phyloP scores from a whole-genome alignment of 1,140 invertebrate genomes.

The Ceratina australensis region DNA sequence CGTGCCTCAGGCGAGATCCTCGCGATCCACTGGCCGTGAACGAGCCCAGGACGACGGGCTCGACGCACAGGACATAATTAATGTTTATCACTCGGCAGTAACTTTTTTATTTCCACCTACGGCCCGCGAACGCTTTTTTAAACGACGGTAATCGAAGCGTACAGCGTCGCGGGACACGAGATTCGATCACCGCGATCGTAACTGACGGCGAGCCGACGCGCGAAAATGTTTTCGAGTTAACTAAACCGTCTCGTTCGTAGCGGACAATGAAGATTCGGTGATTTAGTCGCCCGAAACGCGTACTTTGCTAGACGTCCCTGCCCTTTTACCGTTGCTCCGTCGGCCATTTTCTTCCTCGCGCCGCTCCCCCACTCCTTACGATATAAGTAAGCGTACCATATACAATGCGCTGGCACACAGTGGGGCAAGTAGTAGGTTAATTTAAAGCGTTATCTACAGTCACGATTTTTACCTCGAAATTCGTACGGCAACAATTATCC shows the following conservation, averaged over 20 bases:
- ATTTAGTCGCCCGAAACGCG: slow-evolving; percentile 57
- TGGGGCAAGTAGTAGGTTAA: too few relatives aligned
- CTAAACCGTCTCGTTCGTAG: neutral
- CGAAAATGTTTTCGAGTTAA: slow-evolving; percentile 37
- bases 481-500: too few relatives aligned
- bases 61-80: slow-evolving; percentile 45
- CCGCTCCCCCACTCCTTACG: slow-evolving; percentile 65
- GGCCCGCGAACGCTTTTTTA: slow-evolving; percentile 52
- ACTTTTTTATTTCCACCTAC: slow-evolving; percentile 61
- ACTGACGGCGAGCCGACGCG: slow-evolving; percentile 32
- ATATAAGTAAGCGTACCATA: slow-evolving; percentile 9
- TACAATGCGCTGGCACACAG: too few relatives aligned
- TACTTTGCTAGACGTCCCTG: slow-evolving; percentile 75
- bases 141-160: slow-evolving; percentile 43
- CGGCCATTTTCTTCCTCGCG: slow-evolving; percentile 78
- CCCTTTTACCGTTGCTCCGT: slow-evolving; percentile 77
- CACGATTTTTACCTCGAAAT: too few relatives aligned
- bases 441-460: too few relatives aligned
- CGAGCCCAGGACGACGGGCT: slow-evolving; percentile 1
- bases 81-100: slow-evolving; percentile 72
- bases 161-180: slow-evolving; percentile 13
- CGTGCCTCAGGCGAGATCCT: too few relatives aligned
- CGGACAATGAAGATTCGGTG: slow-evolving; percentile 61
- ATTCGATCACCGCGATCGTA: slow-evolving; percentile 38
- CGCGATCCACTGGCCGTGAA: neutral